Conservation (phyloP, 2,888 invertebrate species). For the Drosophila nigricruria region DNA sequence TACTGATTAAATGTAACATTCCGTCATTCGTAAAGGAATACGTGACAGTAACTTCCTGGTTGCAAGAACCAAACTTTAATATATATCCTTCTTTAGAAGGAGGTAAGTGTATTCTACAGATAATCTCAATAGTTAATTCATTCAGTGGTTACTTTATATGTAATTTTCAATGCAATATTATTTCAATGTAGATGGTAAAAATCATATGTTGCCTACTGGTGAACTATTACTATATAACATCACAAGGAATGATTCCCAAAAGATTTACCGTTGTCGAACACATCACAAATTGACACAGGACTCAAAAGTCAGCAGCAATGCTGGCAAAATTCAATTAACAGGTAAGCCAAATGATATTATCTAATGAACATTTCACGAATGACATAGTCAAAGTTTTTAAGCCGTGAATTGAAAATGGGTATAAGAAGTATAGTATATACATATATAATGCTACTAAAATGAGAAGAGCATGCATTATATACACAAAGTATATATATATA, state of each 20-base stretch:
- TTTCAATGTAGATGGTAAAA: conserved; percentile 86
- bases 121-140: not conserved
- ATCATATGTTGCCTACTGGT: conserved; percentile 87
- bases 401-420: too few relatives aligned
- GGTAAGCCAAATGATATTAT: conserved; percentile 81
- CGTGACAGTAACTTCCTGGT: conserved; percentile 87
- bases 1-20: conserved; percentile 87
- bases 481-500: too few relatives aligned
- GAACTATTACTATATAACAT: conserved; percentile 88
- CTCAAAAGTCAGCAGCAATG: conserved; percentile 87
- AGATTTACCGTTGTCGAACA: conserved; percentile 87
- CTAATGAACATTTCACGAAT: not conserved
- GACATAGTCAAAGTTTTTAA: too few relatives aligned
- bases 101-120: conserved; percentile 83
- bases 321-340: conserved; percentile 87
- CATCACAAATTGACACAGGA: conserved; percentile 88
- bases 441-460: too few relatives aligned
- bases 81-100: conserved; percentile 87
- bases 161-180: not conserved
- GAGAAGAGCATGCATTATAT: too few relatives aligned
- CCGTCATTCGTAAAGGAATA: conserved; percentile 87
- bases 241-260: conserved; percentile 86
- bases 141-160: not conserved
- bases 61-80: conserved; percentile 87
- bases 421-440: too few relatives aligned